A percentile compares a stretch with the other conserved stretches of the same genome.
phyloP scores from a whole-genome alignment of 2,797 vertebrate genomes.

The Trachurus trachurus region DNA sequence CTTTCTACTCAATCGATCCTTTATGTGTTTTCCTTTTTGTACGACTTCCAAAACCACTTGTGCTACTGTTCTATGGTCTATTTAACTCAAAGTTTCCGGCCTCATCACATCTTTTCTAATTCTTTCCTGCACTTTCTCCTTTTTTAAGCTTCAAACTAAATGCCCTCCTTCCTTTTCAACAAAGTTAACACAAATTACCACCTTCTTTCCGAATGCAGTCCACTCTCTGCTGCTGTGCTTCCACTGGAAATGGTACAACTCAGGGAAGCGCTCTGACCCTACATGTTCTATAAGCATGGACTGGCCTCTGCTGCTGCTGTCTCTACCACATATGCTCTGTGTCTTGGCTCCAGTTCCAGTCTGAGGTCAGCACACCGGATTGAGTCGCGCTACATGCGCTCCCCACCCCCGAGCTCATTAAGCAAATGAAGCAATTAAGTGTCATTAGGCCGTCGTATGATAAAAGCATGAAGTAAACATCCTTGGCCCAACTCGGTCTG shows the following conservation, averaged over 20 bases:
- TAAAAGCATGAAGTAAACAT: slow-evolving; percentile 84
- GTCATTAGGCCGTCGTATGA: slow-evolving; percentile 76
- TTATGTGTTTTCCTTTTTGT: too few relatives aligned
- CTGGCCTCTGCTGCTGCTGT: not conserved
- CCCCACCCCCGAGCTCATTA: slow-evolving; percentile 55
- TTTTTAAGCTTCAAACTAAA: not conserved
- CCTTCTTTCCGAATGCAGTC: not conserved
- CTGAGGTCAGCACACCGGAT: not conserved
- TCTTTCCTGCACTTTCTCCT: not conserved
- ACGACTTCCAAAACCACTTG: slow-evolving; percentile 3
- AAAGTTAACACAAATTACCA: not conserved
- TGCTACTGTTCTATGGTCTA: not conserved
- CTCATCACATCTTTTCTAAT: too few relatives aligned
- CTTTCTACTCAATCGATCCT: not conserved
- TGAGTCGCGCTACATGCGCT: not conserved
- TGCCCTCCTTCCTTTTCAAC: not conserved
- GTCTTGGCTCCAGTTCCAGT: slow-evolving; percentile 22
- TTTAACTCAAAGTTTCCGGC: not conserved
- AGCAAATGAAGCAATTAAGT: slow-evolving; percentile 80
- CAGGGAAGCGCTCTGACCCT: not conserved
- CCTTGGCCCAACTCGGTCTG: slow-evolving; percentile 48
- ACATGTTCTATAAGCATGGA: not conserved
- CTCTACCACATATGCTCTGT: slow-evolving; percentile 16
- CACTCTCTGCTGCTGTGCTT: not conserved
- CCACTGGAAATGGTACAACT: not conserved